Percentiles rank a stretch among this genome's conserved stretches.
These are phyloP conservation scores for Dipodomys spectabilis DNA, from an alignment of 2,113 vertebrate genomes.

Conservation along the genomic window DNA sequence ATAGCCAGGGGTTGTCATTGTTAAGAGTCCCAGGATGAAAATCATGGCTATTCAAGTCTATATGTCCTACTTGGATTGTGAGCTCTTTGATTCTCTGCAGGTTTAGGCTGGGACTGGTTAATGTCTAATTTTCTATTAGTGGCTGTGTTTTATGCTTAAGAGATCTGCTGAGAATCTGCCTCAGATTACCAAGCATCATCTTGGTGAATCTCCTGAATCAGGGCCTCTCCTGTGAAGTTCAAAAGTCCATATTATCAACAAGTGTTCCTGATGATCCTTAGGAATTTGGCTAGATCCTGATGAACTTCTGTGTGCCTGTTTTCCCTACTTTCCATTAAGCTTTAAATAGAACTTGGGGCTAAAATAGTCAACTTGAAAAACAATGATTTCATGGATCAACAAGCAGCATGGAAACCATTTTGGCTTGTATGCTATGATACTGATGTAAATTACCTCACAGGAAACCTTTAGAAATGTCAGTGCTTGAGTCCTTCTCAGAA, in stretches of 20 bases:
- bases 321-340: background rate
- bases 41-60: background rate
- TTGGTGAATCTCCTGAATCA: background rate
- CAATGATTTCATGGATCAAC: conserved; percentile 11
- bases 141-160: conserved; percentile 18
- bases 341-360: conserved; percentile 37
- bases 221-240: background rate
- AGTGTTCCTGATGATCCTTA: background rate
- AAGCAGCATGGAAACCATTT: conserved; percentile 3
- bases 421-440: background rate
- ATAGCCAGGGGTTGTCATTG: background rate
- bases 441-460: background rate
- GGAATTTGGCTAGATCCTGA: background rate
- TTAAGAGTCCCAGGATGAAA: conserved; percentile 33
- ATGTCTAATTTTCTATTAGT: background rate
- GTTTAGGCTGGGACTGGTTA: background rate
- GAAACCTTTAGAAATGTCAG: conserved; percentile 37
- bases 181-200: background rate
- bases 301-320: background rate
- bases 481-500: background rate
- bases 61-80: background rate
- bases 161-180: background rate
- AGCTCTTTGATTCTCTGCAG: background rate
- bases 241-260: background rate
- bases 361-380: conserved; percentile 31